Evolutionary conservation across 1,140 invertebrate genomes (phyloP).

Genomic region (Drosophila kikkawai): DNA sequence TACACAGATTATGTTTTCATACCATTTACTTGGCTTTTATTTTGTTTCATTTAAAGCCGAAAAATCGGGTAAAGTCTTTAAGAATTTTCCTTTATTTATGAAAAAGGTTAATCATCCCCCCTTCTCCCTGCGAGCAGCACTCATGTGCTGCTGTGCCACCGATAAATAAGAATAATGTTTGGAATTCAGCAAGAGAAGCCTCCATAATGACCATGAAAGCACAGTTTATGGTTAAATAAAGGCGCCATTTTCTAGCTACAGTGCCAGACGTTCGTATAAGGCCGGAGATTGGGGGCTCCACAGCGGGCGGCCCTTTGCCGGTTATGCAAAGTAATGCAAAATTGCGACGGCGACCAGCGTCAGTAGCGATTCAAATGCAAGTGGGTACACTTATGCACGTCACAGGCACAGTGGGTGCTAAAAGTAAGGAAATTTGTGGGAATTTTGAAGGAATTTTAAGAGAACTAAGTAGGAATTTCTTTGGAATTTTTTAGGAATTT

Average conservation of each 20-base stretch:
- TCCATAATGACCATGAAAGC: conserved; percentile 71
- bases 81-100: conserved; percentile 6
- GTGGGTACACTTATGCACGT: conserved; percentile 59
- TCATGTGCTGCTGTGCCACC: conserved; percentile 39
- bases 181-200: conserved; percentile 33
- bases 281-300: background rate
- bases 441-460: too few relatives aligned
- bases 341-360: conserved; percentile 59
- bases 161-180: conserved; percentile 77
- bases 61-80: background rate
- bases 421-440: background rate
- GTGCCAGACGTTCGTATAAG: conserved; percentile 21
- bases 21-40: conserved; percentile 16
- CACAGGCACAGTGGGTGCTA: conserved; percentile 24
- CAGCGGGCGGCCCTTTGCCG: conserved; percentile 37
- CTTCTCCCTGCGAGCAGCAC: background rate
- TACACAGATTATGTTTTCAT: conserved; percentile 26
- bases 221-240: conserved; percentile 79
- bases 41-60: background rate
- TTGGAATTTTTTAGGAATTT: too few relatives aligned
- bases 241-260: conserved; percentile 46
- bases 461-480: too few relatives aligned
- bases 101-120: conserved; percentile 28
- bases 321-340: conserved; percentile 82
- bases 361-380: conserved; percentile 74